Percentiles rank a stretch among this genome's conserved stretches.
Conservation (phyloP, 2,113 vertebrate species). For the Lontra canadensis region DNA sequence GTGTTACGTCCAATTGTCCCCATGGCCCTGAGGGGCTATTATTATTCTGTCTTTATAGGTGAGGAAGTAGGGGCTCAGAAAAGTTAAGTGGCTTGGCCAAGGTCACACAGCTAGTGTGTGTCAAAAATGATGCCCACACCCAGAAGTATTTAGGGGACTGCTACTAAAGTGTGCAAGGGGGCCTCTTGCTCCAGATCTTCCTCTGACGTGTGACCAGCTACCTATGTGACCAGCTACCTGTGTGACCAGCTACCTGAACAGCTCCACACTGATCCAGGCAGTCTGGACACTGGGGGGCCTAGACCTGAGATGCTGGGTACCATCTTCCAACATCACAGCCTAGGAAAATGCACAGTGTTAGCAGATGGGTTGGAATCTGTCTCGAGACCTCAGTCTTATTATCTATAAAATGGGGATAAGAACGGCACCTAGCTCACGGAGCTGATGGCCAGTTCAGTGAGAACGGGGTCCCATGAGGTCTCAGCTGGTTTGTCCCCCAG, state of each 20-base stretch:
- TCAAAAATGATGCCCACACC: background rate
- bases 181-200: background rate
- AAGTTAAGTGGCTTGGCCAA: background rate
- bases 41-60: background rate
- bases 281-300: background rate
- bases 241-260: background rate
- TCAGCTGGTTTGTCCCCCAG: background rate
- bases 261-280: background rate
- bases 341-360: background rate
- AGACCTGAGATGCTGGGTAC: background rate
- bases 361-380: too few species aligned
- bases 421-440: background rate
- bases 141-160: background rate
- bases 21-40: background rate
- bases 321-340: background rate
- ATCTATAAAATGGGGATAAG: background rate
- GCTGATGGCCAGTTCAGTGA: background rate
- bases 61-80: background rate
- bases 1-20: background rate
- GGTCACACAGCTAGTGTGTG: background rate
- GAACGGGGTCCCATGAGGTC: background rate
- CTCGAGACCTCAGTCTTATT: background rate
- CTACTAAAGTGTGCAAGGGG: background rate
- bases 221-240: too few species aligned
- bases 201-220: background rate